Base-by-base conservation (phyloP, 2,113 vertebrate species). In the Rhineura floridana region DNA sequence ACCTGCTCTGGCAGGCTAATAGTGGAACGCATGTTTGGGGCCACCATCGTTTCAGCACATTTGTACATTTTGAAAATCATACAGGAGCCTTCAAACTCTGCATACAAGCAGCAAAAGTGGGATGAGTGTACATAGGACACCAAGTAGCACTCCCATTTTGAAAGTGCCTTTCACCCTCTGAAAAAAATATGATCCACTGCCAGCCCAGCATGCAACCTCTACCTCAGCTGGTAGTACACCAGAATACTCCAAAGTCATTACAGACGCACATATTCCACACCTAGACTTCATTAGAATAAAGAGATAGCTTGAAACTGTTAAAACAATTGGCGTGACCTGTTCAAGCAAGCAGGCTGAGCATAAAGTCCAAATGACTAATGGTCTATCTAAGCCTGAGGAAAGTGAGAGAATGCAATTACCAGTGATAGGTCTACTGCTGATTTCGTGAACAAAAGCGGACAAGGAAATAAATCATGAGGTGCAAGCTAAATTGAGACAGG, bases 391-490 rank as follows among this genome's bases (percentile, higher is more conserved):
- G 52, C 6, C 81, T 52, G 59, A 36, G 44, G 59, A 75, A 88
- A 83, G 42, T 30, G n/a, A 88, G 67, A 88, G 46, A 50, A 65
- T 88, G 70, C 87, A 88, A 83, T 88, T 88, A 88, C 59, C 76
- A 62, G 17, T 76, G 70, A 83, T 88, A 83, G 70, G 44, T 50
- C 70, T 67, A 65, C 59, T 88, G 36, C 59, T 88, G 70, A 76
- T 88, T 83, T 75, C 19, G 25, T 88, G 81, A 83, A 83, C 87
- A 75, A 83, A 76, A 88, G 70, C 10, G 33, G 87, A 88, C 80
- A 88, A 88, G 80, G 33, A 65, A 83, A 88, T 88, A 69, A 88
- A 83, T 88, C 87, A 88, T 76, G 46, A 73, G 36, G 25, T 88
- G 55, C 80, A 88, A 50, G 59, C 55, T 83, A 83, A 88, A 88